Evolutionary conservation across 2,113 vertebrate species (phyloP).

Genomic region (Pelvicachromis taeniatus): DNA sequence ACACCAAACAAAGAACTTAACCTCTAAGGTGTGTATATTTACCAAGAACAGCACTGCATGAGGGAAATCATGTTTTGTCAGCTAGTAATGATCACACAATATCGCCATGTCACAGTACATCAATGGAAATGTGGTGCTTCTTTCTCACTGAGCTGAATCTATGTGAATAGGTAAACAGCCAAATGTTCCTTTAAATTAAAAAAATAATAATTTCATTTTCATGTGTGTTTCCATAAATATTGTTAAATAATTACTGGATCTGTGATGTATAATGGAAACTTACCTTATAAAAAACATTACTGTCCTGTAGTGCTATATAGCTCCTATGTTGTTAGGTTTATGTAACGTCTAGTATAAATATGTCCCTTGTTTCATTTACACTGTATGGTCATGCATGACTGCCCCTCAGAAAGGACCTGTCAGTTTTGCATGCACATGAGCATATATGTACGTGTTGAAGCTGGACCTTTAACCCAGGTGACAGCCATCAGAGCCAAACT

Average conservation of each 20-base stretch:
- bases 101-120: accelerated
- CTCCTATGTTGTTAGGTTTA: background rate
- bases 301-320: background rate
- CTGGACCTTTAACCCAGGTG: background rate
- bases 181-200: background rate
- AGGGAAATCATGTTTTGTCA: background rate
- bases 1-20: background rate
- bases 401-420: background rate
- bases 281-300: background rate
- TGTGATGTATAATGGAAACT: background rate
- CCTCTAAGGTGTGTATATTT: background rate
- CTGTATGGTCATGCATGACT: background rate
- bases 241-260: background rate
- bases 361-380: background rate
- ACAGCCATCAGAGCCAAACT: background rate
- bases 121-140: background rate
- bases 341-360: background rate
- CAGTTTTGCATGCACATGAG: background rate
- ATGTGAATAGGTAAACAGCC: accelerated
- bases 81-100: background rate
- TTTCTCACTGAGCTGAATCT: background rate
- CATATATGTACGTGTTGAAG: background rate
- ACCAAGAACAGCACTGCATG: background rate
- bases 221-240: accelerated
- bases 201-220: background rate